phyloP scores from a whole-genome alignment of 2,113 vertebrate species.

The Seriola dumerili region DNA sequence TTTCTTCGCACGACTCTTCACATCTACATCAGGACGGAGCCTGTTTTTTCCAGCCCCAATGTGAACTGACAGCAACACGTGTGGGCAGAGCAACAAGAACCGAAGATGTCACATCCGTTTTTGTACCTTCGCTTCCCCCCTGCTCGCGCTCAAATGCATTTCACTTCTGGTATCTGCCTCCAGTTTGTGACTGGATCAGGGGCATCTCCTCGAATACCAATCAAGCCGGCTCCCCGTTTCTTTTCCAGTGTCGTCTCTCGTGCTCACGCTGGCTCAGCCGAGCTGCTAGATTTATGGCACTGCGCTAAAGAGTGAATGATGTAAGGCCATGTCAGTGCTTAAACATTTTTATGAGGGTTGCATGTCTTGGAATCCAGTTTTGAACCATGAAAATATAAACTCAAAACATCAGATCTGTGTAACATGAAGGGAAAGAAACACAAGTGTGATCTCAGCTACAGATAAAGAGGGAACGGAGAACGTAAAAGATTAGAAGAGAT shows the following conservation, averaged over 20 bases:
- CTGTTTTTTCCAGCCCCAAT: constrained; percentile 2
- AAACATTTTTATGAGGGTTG: not conserved
- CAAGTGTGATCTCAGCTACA: no score
- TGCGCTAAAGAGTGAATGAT: not conserved
- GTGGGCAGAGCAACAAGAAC: constrained; percentile 52
- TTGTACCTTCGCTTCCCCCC: not conserved
- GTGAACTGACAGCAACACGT: constrained; percentile 54
- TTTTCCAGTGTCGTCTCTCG: not conserved
- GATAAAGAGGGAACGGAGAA: no score
- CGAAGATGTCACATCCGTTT: constrained; percentile 46
- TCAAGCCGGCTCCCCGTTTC: not conserved
- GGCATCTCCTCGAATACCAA: constrained; percentile 15
- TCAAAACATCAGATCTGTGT: not conserved
- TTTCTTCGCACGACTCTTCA: constrained; percentile 28
- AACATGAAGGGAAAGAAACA: no score
- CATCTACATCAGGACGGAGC: constrained; percentile 11
- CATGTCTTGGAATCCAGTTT: not conserved
- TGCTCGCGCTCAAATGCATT: constrained; percentile 1
- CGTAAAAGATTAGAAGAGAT: no score
- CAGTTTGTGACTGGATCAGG: not conserved
- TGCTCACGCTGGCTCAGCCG: not conserved
- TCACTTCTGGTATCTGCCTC: constrained; percentile 20
- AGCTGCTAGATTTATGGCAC: not conserved
- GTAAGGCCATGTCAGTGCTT: not conserved
- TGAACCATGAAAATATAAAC: not conserved